These are phyloP conservation scores for Phenganax marumi DNA, from an alignment of 92 coral and sea anemone genomes.

Conservation along the genomic window DNA sequence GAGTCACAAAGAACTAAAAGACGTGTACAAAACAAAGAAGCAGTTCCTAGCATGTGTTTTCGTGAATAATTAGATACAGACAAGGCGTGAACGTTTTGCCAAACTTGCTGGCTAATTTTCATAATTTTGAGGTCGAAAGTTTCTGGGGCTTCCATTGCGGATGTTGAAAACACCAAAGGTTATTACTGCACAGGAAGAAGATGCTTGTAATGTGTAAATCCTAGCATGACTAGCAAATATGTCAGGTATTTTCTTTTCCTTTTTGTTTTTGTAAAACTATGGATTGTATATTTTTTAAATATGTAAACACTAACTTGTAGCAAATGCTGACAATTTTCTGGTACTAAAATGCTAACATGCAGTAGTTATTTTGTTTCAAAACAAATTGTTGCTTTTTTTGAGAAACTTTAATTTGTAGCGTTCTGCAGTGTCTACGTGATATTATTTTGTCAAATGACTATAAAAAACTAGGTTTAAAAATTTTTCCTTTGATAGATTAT, in stretches of 20 bases:
- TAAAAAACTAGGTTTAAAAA: no score
- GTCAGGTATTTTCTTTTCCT: slow-evolving; percentile 16
- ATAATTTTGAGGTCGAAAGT: neutral
- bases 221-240: slow-evolving; percentile 37
- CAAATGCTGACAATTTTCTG: no score
- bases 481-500: no score
- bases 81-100: neutral
- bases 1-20: neutral
- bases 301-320: neutral
- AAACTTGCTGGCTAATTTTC: neutral
- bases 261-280: neutral
- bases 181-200: neutral
- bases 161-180: neutral
- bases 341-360: no score
- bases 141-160: neutral
- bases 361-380: no score
- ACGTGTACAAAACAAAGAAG: neutral
- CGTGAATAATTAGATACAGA: neutral
- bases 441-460: no score
- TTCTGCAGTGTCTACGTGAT: no score
- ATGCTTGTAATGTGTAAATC: neutral
- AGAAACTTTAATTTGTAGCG: no score
- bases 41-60: neutral
- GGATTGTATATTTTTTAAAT: neutral
- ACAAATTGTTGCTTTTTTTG: no score